Evolutionary conservation across 2,113 vertebrate genomes (phyloP).

Genomic region (Gymnobelideus leadbeateri): DNA sequence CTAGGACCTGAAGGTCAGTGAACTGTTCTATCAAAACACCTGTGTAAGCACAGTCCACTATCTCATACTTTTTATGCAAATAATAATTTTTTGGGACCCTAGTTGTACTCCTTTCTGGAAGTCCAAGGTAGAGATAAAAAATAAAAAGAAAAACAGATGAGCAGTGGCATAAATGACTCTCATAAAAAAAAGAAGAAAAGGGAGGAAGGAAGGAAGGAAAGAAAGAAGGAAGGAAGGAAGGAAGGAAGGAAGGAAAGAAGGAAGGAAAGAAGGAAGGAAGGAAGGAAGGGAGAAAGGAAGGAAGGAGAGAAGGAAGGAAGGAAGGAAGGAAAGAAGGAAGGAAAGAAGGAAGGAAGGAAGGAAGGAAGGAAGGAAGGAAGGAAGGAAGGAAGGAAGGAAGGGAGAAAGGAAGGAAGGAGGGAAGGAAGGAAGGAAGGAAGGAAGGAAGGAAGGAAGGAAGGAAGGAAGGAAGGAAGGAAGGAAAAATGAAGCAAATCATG

Average conservation of each 20-base stretch:
- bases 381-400: conserved; percentile 7
- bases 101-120: background rate
- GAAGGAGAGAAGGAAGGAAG: background rate
- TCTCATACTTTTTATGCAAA: background rate
- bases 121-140: background rate
- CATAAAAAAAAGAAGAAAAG: too few relatives aligned
- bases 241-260: background rate
- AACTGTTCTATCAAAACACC: background rate
- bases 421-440: background rate
- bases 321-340: too few relatives aligned
- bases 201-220: background rate
- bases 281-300: conserved; percentile 10
- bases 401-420: too few relatives aligned
- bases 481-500: background rate
- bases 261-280: background rate
- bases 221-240: too few relatives aligned
- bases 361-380: background rate
- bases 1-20: background rate
- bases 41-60: background rate
- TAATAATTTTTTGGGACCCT: background rate
- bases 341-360: background rate
- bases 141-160: background rate
- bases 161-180: too few relatives aligned
- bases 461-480: conserved; percentile 18
- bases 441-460: background rate